Conservation (phyloP, 2,113 vertebrate species). For the Melanostigma gelatinosum region DNA sequence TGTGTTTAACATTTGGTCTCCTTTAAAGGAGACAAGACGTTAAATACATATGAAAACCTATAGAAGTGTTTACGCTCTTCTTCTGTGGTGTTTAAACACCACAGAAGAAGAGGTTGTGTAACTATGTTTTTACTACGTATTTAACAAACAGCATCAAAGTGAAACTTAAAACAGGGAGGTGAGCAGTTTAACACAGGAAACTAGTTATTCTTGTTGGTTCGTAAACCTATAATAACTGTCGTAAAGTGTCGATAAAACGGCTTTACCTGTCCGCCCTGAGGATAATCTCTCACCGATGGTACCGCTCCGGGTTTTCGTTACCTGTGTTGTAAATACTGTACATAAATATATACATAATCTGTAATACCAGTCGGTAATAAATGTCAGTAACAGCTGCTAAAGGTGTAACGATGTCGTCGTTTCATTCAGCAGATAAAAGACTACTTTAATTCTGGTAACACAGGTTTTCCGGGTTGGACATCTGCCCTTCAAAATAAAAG, state of each 20-base stretch:
- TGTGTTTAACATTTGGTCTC: too few relatives aligned
- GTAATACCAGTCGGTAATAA: background rate
- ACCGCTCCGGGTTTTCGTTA: background rate
- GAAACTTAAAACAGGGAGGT: background rate
- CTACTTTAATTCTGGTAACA: rapidly evolving
- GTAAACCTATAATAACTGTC: background rate
- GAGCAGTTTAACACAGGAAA: background rate
- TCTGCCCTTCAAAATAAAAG: slow-evolving; percentile 28
- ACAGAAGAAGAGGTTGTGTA: too few relatives aligned
- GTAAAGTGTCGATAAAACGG: background rate
- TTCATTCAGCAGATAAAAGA: rapidly evolving
- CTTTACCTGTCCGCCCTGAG: background rate
- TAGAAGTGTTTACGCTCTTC: too few relatives aligned
- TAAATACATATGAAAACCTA: too few relatives aligned
- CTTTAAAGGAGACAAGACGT: too few relatives aligned
- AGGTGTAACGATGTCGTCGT: rapidly evolving
- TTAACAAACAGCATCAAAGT: background rate
- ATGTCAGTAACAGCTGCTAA: background rate
- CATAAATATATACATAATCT: background rate
- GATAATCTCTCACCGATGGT: background rate
- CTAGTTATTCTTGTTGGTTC: background rate
- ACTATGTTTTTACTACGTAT: background rate
- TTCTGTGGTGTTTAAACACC: too few relatives aligned
- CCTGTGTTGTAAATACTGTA: too few relatives aligned
- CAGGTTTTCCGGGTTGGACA: background rate